Conservation (phyloP, 37 sponge, comb jelly and placozoan genomes). For the Bolinopsis microptera region DNA sequence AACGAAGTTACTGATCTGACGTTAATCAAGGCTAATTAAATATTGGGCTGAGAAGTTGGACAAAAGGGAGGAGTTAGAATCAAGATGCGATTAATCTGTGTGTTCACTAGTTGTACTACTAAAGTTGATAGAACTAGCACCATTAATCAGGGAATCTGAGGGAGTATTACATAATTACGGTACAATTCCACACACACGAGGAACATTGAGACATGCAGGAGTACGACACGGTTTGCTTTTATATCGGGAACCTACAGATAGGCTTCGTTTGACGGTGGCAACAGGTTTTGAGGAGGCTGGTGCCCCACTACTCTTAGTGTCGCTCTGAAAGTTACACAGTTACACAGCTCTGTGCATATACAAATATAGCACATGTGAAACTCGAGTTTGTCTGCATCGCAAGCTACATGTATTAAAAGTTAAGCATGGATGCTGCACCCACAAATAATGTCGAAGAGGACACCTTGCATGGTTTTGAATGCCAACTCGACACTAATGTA, state of each 20-base stretch:
- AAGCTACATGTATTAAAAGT: neutral
- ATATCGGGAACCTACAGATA: conserved; percentile 50
- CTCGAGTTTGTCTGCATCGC: neutral
- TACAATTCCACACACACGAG: neutral
- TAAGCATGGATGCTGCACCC: neutral
- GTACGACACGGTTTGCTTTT: neutral
- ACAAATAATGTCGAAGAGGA: neutral
- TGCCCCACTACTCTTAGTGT: neutral
- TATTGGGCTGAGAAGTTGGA: too few relatives aligned
- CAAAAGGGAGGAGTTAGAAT: too few relatives aligned
- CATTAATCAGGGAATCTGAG: neutral
- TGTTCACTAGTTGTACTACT: too few relatives aligned
- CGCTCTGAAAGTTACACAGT: conserved; percentile 48
- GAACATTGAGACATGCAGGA: neutral
- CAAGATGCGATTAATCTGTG: too few relatives aligned
- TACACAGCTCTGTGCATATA: neutral
- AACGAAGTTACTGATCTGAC: neutral
- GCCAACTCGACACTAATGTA: neutral
- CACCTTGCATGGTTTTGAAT: neutral
- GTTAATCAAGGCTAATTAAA: too few relatives aligned
- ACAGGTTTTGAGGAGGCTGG: neutral
- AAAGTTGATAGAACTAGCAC: neutral
- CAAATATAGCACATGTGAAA: neutral
- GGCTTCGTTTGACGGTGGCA: neutral
- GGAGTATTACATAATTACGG: neutral